phyloP scores from a whole-genome alignment of 2,888 invertebrate species.

The Asteroscopus sphinx region DNA sequence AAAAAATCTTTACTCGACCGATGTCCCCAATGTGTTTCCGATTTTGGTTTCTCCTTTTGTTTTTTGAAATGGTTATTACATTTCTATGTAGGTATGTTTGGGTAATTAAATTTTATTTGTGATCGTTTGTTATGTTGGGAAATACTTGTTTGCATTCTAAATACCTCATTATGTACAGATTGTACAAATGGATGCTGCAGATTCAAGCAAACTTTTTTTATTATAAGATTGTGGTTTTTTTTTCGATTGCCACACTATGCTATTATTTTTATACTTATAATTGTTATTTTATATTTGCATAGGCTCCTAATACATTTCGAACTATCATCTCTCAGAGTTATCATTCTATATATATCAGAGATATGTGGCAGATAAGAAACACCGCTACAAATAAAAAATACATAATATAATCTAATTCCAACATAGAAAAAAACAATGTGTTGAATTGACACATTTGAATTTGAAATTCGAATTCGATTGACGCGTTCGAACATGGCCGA shows the following conservation, averaged over 20 bases:
- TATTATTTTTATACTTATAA: too few relatives aligned
- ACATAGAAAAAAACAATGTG: conserved; percentile 53
- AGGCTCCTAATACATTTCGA: too few relatives aligned
- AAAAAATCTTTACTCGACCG: conserved; percentile 51
- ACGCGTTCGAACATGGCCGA: conserved; percentile 74
- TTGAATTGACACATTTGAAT: conserved; percentile 76
- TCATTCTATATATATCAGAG: too few relatives aligned
- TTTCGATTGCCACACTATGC: too few relatives aligned
- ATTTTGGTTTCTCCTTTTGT: conserved; percentile 49
- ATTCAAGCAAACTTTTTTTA: neutral
- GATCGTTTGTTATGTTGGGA: conserved; percentile 16
- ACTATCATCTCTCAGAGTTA: too few relatives aligned
- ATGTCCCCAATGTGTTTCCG: conserved; percentile 58
- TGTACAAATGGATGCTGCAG: neutral
- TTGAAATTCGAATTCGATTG: conserved; percentile 76
- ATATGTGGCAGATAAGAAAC: too few relatives aligned
- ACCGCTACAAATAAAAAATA: too few relatives aligned
- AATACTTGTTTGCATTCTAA: conserved; percentile 9
- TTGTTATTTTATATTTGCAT: too few relatives aligned
- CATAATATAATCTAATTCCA: conserved; percentile 23
- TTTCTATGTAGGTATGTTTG: conserved; percentile 25
- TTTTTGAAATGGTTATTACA: conserved; percentile 37
- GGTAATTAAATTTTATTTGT: conserved; percentile 47
- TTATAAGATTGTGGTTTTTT: neutral
- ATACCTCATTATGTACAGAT: neutral